Percentiles rank a stretch among this genome's conserved stretches.
These are phyloP conservation scores for Sapayoa aenigma DNA, from an alignment of 2,113 vertebrate species.

Conservation along the genomic window DNA sequence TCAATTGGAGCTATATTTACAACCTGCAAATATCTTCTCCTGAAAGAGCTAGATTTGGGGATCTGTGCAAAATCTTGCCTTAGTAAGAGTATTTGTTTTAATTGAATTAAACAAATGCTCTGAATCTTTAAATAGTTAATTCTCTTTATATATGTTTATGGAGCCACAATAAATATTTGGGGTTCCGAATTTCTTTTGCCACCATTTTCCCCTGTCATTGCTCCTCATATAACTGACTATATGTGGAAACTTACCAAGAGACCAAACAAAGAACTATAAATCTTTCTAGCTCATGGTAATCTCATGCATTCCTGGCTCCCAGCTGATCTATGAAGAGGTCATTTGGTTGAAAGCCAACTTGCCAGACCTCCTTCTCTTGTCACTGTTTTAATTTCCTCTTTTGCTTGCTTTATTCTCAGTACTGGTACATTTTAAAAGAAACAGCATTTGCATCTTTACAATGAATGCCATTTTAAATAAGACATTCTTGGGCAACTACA, in stretches of 20 bases:
- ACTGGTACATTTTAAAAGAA: slow-evolving; percentile 46
- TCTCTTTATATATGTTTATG: slow-evolving; percentile 25
- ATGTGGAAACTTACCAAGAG: slow-evolving; percentile 43
- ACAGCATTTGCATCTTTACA: slow-evolving; percentile 44
- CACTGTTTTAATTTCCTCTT: slow-evolving; percentile 70
- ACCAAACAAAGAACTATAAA: slow-evolving; percentile 69
- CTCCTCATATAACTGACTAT: neutral
- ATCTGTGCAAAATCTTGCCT: slow-evolving; percentile 6
- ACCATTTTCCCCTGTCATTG: neutral
- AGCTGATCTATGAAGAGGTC: slow-evolving; percentile 66
- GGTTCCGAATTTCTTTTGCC: neutral
- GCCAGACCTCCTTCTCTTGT: slow-evolving; percentile 47
- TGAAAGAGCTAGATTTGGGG: neutral
- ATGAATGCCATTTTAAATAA: slow-evolving; percentile 66
- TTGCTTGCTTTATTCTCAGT: slow-evolving; percentile 59
- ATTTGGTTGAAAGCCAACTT: slow-evolving; percentile 69
- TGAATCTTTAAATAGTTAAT: neutral
- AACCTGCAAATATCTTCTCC: neutral
- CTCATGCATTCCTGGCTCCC: slow-evolving; percentile 51
- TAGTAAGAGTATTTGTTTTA: neutral
- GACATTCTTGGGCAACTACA: slow-evolving; percentile 53
- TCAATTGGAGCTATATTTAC: neutral
- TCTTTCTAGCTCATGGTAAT: slow-evolving; percentile 45
- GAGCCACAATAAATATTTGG: slow-evolving; percentile 9
- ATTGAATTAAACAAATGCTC: slow-evolving; percentile 36